phyloP scores from a whole-genome alignment of 2,797 vertebrate species.

The Diglossa cyanea region DNA sequence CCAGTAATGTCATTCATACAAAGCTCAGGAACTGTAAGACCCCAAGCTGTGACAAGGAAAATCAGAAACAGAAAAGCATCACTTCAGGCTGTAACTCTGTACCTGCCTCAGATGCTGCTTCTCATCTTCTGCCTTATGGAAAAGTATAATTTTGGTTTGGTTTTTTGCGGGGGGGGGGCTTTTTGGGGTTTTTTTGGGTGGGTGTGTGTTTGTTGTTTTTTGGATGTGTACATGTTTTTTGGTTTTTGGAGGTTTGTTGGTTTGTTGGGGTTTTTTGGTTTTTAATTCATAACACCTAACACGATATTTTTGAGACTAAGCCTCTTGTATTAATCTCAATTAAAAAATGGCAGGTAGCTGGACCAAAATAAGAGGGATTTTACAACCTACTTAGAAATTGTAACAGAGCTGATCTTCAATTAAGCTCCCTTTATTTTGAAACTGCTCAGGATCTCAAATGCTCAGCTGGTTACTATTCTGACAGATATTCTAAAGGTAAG shows the following conservation, averaged over 20 bases:
- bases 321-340: neutral
- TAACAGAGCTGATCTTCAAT: neutral
- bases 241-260: accelerated
- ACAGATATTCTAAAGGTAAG: neutral
- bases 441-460: neutral
- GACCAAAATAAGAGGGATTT: neutral
- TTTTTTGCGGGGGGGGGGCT: accelerated
- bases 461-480: neutral
- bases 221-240: too few relatives aligned
- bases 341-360: neutral
- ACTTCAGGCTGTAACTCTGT: neutral
- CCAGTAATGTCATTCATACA: accelerated
- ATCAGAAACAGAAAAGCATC: neutral
- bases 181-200: too few relatives aligned
- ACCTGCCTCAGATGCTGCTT: neutral
- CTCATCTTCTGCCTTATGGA: neutral
- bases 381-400: neutral
- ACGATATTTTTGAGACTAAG: neutral
- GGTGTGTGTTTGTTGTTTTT: neutral
- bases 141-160: neutral
- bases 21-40: accelerated
- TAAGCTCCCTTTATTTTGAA: neutral
- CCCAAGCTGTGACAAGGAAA: neutral
- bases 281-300: neutral
- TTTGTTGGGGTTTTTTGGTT: neutral